A percentile compares a stretch with the other conserved stretches of the same genome.
Evolutionary conservation across 1,140 invertebrate genomes (phyloP).

Genomic region (Bombus polaris): DNA sequence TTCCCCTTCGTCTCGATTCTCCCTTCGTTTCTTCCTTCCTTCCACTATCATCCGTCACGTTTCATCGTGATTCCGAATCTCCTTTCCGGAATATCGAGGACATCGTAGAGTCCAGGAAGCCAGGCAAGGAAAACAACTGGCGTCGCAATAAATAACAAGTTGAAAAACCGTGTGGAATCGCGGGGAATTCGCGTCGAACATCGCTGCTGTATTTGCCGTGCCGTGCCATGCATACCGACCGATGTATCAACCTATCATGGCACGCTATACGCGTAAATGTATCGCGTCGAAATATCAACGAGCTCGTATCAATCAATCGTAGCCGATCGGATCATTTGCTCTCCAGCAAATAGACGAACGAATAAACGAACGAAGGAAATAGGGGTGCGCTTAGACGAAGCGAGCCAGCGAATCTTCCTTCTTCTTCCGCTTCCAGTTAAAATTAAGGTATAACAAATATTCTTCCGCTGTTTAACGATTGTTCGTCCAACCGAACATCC

Average conservation of each 20-base stretch:
- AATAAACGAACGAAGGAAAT: not conserved
- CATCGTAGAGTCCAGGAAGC: not conserved
- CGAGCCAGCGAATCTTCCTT: no score
- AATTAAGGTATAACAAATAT: no score
- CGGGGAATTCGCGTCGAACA: not conserved
- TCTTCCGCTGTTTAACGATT: no score
- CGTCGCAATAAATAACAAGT: conserved; percentile 32
- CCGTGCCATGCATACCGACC: not conserved
- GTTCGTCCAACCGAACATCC: no score
- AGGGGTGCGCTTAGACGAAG: not conserved
- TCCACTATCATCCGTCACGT: conserved; percentile 62
- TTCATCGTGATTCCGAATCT: conserved; percentile 65
- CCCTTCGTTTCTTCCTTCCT: conserved; percentile 61
- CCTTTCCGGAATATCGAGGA: conserved; percentile 22
- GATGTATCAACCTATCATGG: conserved; percentile 19
- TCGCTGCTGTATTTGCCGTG: not conserved
- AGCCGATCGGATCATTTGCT: not conserved
- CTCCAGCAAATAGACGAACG: not conserved
- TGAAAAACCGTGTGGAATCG: not conserved
- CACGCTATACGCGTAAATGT: not conserved
- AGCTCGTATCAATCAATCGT: not conserved
- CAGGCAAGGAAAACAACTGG: conserved; percentile 2
- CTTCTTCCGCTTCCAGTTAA: not conserved
- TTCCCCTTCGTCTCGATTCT: conserved; percentile 53
- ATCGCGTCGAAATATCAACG: not conserved